Base-by-base conservation (phyloP, 2,797 vertebrate genomes). In the Pangasius larnaudii region DNA sequence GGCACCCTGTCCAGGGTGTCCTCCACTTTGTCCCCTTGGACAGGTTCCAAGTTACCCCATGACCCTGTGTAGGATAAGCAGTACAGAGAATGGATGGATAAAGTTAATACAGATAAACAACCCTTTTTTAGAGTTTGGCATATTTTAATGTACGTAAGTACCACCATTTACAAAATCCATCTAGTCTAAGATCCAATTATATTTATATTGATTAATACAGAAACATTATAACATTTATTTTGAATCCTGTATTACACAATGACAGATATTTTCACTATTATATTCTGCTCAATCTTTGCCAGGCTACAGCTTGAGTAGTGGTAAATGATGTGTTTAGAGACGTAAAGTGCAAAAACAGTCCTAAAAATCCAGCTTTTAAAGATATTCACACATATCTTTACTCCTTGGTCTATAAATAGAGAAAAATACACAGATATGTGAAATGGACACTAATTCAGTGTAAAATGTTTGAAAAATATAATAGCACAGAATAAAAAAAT, bases 301-400 rank as follows among this genome's bases (percentile, higher is more conserved):
- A 19, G 33, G 16, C 18, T 69, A 8, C 65, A 36, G 30, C 5
- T 16, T 69, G 16, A 5, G 16, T 6, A 6, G 30, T 69, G 9
- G 10, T 42, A 36, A 42, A 19, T 93, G 0, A 95, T 96, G 92
- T 96, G 95, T 84, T 96, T 96, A 86, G 94, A 88, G 0, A 95
- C 11, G 9, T 24, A 42, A 42, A 22, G 7, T 72, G 69, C 11
- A 36, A 36, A 14, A 65, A 14, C n/a, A 30, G 11, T 14, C 63
- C 0, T 7, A 14, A 30, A 24, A 61, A 14, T 11, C 10, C 27
- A 30, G 61, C 27, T 16, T 67, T 63, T n/a, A 63, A 63, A 63
- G 10, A 69, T 69, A 69, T 36, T 36, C 33, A 69, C 6, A 69
- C 8, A 18, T 30, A 65, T 3, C 10, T 33, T 33, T 13, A 67